Evolutionary conservation across 2,797 vertebrate genomes (phyloP).

Genomic region (Gila robusta): DNA sequence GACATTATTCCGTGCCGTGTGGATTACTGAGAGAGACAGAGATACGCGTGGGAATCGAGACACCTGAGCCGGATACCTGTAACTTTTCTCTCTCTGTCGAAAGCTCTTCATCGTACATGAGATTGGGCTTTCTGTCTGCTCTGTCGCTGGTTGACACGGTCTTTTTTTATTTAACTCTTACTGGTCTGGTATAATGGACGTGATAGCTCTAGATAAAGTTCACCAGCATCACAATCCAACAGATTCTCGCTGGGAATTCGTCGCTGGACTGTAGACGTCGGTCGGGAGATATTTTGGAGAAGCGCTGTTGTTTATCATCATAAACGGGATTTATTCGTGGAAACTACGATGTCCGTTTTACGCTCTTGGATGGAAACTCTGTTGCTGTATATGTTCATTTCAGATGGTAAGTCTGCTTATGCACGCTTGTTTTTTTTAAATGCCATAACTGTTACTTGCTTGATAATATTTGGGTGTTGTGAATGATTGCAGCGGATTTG

Average conservation of each 20-base stretch:
- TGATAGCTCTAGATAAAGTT: slow-evolving; percentile 54
- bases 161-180: slow-evolving; percentile 7
- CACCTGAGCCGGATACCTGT: slow-evolving; percentile 62
- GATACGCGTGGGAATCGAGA: slow-evolving; percentile 55
- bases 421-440: not conserved
- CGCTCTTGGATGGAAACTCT: slow-evolving; percentile 74
- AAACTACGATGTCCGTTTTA: slow-evolving; percentile 78
- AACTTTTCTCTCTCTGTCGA: slow-evolving; percentile 72
- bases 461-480: slow-evolving; percentile 11
- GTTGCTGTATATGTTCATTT: slow-evolving; percentile 73
- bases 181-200: slow-evolving; percentile 53
- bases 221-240: slow-evolving; percentile 36
- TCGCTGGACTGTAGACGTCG: slow-evolving; percentile 62
- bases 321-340: slow-evolving; percentile 71
- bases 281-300: slow-evolving; percentile 62
- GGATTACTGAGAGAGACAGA: slow-evolving; percentile 37
- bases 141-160: not conserved
- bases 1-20: not conserved
- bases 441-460: not conserved
- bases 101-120: not conserved
- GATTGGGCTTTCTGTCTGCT: not conserved
- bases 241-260: slow-evolving; percentile 52
- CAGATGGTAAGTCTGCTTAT: slow-evolving; percentile 73
- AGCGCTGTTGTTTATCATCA: slow-evolving; percentile 50
- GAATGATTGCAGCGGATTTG: slow-evolving; percentile 9